These are phyloP conservation scores for Bombus huntii DNA, from an alignment of 1,140 invertebrate genomes.

Conservation along the genomic window DNA sequence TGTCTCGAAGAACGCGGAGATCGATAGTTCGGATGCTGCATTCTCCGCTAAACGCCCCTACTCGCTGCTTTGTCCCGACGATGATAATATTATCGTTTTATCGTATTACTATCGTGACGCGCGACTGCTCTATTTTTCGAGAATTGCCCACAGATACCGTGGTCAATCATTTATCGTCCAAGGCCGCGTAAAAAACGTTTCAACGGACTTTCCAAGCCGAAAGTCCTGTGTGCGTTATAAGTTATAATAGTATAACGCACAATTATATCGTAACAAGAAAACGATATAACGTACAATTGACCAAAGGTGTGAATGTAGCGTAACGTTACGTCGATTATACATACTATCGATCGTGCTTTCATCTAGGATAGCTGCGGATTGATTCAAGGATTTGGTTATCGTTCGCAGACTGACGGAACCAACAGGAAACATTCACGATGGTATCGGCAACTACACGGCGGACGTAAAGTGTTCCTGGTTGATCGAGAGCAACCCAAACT, in stretches of 20 bases:
- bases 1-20: not conserved
- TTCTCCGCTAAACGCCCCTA: not conserved
- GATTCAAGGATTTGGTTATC: not conserved
- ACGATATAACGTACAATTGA: no score
- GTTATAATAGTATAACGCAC: no score
- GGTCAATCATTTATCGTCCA: no score
- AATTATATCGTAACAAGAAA: no score
- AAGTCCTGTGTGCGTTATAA: no score
- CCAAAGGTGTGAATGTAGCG: no score
- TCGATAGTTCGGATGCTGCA: not conserved
- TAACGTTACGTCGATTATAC: not conserved
- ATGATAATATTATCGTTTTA: no score
- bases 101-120: not conserved
- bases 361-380: not conserved
- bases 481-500: slow-evolving; percentile 87
- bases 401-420: slow-evolving; percentile 87
- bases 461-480: slow-evolving; percentile 98
- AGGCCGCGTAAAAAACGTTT: no score
- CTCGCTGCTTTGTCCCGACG: not conserved
- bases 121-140: not conserved
- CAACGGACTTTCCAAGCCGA: no score
- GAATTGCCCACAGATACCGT: not conserved
- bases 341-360: not conserved
- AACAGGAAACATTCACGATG: slow-evolving; percentile 94
- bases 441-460: slow-evolving; percentile 95